phyloP scores from a whole-genome alignment of 2,888 invertebrate genomes.

The Bellardia pandia region DNA sequence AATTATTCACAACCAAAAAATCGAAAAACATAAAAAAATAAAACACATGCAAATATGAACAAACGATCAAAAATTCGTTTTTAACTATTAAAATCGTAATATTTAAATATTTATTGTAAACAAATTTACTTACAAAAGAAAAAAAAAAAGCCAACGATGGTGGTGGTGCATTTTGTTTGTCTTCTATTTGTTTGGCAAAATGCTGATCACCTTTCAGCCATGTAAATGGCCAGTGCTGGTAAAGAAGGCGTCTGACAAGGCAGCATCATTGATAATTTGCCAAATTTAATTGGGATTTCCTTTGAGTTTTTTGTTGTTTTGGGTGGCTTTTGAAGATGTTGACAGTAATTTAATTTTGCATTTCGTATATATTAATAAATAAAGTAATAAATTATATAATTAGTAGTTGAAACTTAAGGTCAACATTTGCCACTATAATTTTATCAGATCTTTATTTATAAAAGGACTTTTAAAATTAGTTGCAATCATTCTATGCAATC shows the following conservation, averaged over 20 bases:
- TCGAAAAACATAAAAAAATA: neutral
- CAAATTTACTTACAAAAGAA: constrained; percentile 63
- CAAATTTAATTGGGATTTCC: neutral
- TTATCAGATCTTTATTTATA: too few species aligned
- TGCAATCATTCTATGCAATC: too few species aligned
- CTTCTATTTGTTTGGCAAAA: constrained; percentile 6
- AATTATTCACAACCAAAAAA: constrained; percentile 70
- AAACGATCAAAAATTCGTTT: constrained; percentile 55
- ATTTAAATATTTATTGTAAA: constrained; percentile 73
- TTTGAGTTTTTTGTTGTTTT: neutral
- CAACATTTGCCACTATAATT: too few species aligned
- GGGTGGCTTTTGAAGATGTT: neutral
- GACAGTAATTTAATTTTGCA: too few species aligned
- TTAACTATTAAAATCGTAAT: constrained; percentile 69
- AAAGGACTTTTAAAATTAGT: too few species aligned
- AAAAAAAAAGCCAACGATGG: constrained; percentile 36
- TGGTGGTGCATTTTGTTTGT: neutral
- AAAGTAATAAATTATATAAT: too few species aligned
- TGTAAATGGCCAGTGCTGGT: constrained; percentile 23
- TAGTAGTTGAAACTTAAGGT: too few species aligned
- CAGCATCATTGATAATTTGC: neutral
- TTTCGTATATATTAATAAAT: too few species aligned
- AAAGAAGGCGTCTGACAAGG: constrained; percentile 17
- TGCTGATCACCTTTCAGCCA: constrained; percentile 6
- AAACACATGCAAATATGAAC: constrained; percentile 60